Conservation (phyloP, 2,797 vertebrate genomes). For the Protonibea diacanthus region DNA sequence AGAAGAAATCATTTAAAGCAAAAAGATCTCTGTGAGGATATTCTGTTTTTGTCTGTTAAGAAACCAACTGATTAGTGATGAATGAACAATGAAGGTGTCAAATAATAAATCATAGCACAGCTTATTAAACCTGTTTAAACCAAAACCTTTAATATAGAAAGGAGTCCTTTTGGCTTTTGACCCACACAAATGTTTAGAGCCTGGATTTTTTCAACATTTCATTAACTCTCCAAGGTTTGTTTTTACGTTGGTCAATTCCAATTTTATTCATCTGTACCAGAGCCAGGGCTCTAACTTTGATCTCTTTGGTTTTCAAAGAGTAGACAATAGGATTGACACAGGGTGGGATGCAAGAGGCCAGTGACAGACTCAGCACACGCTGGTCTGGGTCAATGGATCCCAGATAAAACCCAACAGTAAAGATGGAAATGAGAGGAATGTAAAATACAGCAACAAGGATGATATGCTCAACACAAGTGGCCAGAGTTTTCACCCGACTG, state of each 20-base stretch:
- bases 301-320: slow-evolving; percentile 81
- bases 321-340: slow-evolving; percentile 81
- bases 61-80: no score
- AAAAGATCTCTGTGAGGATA: no score
- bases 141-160: no score
- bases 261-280: background rate
- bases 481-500: slow-evolving; percentile 70
- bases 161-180: no score
- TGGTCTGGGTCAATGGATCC: slow-evolving; percentile 66
- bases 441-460: slow-evolving; percentile 79
- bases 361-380: slow-evolving; percentile 74
- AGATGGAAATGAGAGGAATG: slow-evolving; percentile 73
- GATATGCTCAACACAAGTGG: slow-evolving; percentile 79
- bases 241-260: background rate
- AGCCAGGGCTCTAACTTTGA: slow-evolving; percentile 52
- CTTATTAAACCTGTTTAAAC: no score
- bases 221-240: no score
- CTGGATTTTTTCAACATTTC: no score
- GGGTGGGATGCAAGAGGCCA: slow-evolving; percentile 80
- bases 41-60: no score
- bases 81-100: no score
- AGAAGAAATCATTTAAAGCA: no score
- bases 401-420: slow-evolving; percentile 66
- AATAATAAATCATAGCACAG: no score
- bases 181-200: no score